phyloP scores from a whole-genome alignment of 2,888 invertebrate genomes.

The Atherix ibis region DNA sequence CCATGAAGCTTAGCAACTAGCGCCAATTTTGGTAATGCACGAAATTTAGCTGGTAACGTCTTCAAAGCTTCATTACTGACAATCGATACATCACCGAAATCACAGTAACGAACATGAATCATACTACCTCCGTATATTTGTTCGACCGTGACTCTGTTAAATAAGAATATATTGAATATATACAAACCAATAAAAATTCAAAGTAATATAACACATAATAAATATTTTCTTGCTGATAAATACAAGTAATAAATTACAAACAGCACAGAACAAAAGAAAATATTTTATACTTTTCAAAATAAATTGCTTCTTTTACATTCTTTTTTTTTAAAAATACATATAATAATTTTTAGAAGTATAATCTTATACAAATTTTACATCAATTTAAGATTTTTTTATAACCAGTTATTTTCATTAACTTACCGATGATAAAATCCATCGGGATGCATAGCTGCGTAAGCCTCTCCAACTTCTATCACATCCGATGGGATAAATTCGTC shows the following conservation, averaged over 20 bases:
- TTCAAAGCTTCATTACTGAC: slow-evolving; percentile 38
- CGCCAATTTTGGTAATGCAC: slow-evolving; percentile 46
- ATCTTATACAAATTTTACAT: no score
- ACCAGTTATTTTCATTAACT: no score
- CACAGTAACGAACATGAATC: slow-evolving; percentile 45
- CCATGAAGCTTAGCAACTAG: slow-evolving; percentile 47
- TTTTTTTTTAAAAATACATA: no score
- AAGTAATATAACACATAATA: no score
- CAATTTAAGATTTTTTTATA: slow-evolving; percentile 1
- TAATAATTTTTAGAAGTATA: no score
- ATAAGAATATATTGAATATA: slow-evolving; percentile 4
- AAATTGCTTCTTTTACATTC: no score
- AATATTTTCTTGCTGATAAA: no score
- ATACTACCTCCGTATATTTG: slow-evolving; percentile 38
- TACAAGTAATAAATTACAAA: no score
- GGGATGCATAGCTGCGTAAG: slow-evolving; percentile 50
- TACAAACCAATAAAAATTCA: neutral
- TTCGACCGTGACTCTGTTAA: slow-evolving; percentile 37
- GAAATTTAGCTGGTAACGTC: slow-evolving; percentile 38
- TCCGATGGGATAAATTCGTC: slow-evolving; percentile 34
- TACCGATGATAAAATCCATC: slow-evolving; percentile 62
- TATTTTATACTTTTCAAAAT: no score
- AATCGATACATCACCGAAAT: slow-evolving; percentile 46
- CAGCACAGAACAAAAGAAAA: no score
- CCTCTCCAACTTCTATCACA: slow-evolving; percentile 40